Evolutionary conservation across 1,140 invertebrate genomes (phyloP).

Genomic region (Drepana arcuata): DNA sequence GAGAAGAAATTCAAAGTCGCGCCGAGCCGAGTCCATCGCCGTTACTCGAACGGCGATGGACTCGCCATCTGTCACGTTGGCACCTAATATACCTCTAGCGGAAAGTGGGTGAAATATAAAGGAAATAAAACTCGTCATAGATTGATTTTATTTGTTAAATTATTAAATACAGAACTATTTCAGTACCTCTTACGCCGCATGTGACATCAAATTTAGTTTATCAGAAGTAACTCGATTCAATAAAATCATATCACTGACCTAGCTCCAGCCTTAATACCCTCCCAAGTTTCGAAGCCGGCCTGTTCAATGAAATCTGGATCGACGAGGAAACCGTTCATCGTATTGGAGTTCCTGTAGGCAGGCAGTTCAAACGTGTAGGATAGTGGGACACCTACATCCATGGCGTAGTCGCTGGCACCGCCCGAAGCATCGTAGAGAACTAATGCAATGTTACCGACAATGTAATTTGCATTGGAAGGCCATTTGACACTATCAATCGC

Average conservation of each 20-base stretch:
- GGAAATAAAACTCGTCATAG: too few species aligned
- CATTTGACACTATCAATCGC: conserved; percentile 40
- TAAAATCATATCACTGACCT: too few species aligned
- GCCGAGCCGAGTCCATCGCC: too few species aligned
- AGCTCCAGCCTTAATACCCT: conserved; percentile 32
- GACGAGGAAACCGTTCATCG: conserved; percentile 32
- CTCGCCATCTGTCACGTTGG: too few species aligned
- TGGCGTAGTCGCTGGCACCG: conserved; percentile 25
- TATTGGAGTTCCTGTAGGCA: conserved; percentile 74
- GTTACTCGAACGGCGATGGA: too few species aligned
- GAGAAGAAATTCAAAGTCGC: too few species aligned
- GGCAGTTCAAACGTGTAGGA: conserved; percentile 80
- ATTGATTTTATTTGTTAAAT: conserved; percentile 2
- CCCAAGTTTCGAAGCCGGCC: conserved; percentile 41
- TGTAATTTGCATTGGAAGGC: conserved; percentile 43
- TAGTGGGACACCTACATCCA: conserved; percentile 72
- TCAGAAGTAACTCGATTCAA: too few species aligned
- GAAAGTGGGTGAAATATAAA: too few species aligned
- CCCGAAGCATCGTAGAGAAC: conserved; percentile 47
- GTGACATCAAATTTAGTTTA: too few species aligned
- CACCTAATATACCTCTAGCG: too few species aligned
- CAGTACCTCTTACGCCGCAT: conserved; percentile 6
- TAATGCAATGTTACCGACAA: conserved; percentile 71
- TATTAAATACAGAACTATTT: background rate
- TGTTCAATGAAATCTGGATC: conserved; percentile 41